These are phyloP conservation scores for Pristionchus exspectatus DNA, from an alignment of 2,888 invertebrate species.

Conservation along the genomic window DNA sequence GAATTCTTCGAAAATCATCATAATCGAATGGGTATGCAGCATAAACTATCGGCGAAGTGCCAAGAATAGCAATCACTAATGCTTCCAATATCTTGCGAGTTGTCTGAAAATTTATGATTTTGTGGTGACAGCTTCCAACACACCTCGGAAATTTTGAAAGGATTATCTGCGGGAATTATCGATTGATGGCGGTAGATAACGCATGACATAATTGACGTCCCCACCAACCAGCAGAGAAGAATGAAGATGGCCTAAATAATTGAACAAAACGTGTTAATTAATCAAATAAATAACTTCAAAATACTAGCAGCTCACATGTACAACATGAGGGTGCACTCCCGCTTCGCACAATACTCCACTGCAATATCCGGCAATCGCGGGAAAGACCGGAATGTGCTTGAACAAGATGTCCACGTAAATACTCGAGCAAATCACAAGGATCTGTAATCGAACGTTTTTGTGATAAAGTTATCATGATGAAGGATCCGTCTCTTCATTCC, in stretches of 20 bases:
- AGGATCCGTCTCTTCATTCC: no score
- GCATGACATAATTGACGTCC: neutral
- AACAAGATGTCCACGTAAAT: neutral
- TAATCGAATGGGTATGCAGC: neutral
- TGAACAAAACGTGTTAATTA: no score
- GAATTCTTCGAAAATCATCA: neutral
- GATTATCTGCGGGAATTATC: neutral
- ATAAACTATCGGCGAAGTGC: neutral
- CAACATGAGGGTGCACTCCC: neutral
- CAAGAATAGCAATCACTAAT: neutral
- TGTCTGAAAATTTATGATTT: neutral
- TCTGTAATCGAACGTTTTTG: neutral
- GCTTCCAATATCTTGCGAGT: neutral
- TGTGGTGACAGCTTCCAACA: neutral
- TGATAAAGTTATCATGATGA: no score
- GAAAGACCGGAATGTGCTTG: neutral
- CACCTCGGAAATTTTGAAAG: neutral
- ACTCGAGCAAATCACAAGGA: neutral
- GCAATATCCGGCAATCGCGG: neutral
- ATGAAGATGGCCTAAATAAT: neutral
- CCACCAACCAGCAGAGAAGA: neutral
- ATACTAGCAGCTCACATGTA: no score
- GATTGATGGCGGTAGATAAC: neutral
- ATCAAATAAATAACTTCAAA: no score
- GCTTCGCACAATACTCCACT: neutral